Base-by-base conservation (phyloP, 2,797 vertebrate genomes). In the Rallus crepitans region DNA sequence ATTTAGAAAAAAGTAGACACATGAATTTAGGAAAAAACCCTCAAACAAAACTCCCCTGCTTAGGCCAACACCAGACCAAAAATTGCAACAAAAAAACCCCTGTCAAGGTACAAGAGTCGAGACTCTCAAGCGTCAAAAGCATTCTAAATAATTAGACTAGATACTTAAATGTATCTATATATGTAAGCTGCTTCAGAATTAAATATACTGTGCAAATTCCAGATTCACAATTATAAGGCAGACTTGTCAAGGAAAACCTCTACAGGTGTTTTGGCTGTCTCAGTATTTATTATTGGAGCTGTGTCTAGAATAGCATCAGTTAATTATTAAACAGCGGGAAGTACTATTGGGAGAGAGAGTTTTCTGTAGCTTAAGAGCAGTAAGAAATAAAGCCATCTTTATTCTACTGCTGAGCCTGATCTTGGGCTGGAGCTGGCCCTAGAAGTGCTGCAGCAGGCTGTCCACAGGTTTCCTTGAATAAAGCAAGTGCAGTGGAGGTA, bases 71-170 rank as follows among this genome's bases (percentile, higher is more conserved):
- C 19, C 6, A 39, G 21, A 53, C 39, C 24, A 69, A 52, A 63
- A 12, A 66, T 18, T 45, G 45, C 0, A 23, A 18, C 53, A 30
- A 45, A 37, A 39, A 63, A 57, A 7, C 0, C 2, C 25, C 11
- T 27, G 9, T 71, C 78, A 70, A 2, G 31, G 45, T 70, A 12
- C 8, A 10, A n/a, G 39, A 89, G 20, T 6, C 55, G 33, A 87
- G 42, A 68, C 37, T 15, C 15, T 77, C 2, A 0, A 6, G 37
- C 48, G 40, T 89, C 66, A 81, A 89, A 91, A 91, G 25, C 33
- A 53, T 53, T 42, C 33, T 50, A 77, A 86, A 42, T 71, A 81
- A 77, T 65, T 63, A 23, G 28, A 56, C 25, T 63, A 23, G 28
- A 56, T 23, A 10, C 83, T 64, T 12, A 45, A 73, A 47, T 30